Percentiles rank a stretch among this genome's conserved stretches.
These are phyloP conservation scores for Caenorhabditis afra DNA, from an alignment of 2,888 invertebrate genomes.

Conservation along the genomic window DNA sequence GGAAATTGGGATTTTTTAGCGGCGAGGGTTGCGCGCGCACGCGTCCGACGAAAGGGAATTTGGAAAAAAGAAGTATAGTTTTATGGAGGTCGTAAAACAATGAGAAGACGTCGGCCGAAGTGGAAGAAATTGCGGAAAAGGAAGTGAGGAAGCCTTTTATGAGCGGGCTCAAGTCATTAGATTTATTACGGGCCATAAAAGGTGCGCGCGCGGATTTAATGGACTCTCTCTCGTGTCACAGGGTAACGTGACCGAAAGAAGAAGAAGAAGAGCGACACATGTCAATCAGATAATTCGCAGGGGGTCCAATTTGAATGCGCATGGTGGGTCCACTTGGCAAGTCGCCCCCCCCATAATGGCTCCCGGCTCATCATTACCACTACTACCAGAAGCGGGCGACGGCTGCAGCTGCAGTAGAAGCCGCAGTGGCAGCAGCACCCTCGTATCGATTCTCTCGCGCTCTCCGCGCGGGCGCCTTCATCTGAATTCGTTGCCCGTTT, in stretches of 20 bases:
- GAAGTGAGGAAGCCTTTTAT: too few species aligned
- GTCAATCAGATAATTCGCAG: constrained; percentile 34
- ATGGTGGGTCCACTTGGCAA: background rate
- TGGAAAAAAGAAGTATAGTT: background rate
- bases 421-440: constrained; percentile 22
- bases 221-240: too few species aligned
- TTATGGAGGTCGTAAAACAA: too few species aligned
- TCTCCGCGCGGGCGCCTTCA: constrained; percentile 38
- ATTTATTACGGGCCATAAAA: too few species aligned
- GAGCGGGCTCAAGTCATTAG: too few species aligned
- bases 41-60: constrained; percentile 1
- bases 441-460: constrained; percentile 50
- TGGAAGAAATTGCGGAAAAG: too few species aligned
- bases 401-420: constrained; percentile 32
- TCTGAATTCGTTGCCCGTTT: constrained; percentile 54
- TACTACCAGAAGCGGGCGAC: too few species aligned
- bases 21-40: too few species aligned
- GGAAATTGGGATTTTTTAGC: background rate
- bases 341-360: constrained; percentile 38
- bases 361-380: constrained; percentile 53
- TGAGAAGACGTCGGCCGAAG: too few species aligned
- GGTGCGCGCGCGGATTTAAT: too few species aligned
- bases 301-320: background rate
- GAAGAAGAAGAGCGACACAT: background rate
- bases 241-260: background rate